These are phyloP conservation scores for Struthio camelus DNA, from an alignment of 2,113 vertebrate genomes.

Conservation along the genomic window DNA sequence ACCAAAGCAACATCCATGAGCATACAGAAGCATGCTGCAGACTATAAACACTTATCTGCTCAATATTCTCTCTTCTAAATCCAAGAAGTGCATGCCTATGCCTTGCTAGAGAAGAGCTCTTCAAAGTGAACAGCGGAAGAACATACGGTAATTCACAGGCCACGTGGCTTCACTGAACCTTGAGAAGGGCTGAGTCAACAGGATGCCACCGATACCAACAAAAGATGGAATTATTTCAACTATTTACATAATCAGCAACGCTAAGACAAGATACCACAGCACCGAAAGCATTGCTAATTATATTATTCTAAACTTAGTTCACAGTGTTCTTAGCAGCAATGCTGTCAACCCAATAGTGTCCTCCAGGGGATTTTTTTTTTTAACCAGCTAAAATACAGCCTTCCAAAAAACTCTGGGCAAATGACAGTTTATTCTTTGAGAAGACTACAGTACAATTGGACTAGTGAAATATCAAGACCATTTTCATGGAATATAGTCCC, in stretches of 20 bases:
- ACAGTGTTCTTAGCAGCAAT: not conserved
- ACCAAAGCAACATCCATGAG: not conserved
- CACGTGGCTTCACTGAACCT: not conserved
- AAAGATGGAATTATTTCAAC: constrained; percentile 5
- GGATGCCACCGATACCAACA: not conserved
- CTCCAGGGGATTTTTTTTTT: not conserved
- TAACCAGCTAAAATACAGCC: constrained; percentile 5
- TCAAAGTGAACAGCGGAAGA: constrained; percentile 2
- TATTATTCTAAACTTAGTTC: not conserved
- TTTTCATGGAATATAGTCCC: constrained; percentile 43
- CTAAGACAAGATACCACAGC: not conserved
- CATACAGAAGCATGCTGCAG: not conserved
- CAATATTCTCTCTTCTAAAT: not conserved
- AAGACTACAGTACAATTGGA: not conserved
- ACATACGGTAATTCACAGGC: not conserved
- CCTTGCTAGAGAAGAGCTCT: not conserved
- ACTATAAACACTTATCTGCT: not conserved
- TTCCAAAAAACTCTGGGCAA: not conserved
- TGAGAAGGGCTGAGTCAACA: not conserved
- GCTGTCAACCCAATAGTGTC: not conserved
- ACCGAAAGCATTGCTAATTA: not conserved
- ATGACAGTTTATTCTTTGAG: not conserved
- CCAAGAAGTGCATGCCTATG: not conserved
- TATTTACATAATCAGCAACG: not conserved
- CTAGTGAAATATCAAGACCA: constrained; percentile 29